Percentiles rank a stretch among this genome's conserved stretches.
These are phyloP conservation scores for Sceliomorpha sp. DNA, from an alignment of 2,888 invertebrate species.

Conservation along the genomic window DNA sequence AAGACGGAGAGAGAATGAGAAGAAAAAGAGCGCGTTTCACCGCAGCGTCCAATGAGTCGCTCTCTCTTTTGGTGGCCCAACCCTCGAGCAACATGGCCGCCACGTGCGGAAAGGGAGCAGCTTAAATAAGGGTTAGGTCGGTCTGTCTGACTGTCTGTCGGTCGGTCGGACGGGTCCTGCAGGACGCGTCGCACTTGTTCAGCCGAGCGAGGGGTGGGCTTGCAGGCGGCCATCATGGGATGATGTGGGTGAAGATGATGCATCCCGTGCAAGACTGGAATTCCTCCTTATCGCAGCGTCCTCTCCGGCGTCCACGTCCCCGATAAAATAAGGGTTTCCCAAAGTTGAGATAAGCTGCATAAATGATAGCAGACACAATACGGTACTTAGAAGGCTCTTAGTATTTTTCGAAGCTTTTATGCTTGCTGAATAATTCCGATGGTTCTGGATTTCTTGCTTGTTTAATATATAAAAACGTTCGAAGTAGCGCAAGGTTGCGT, in stretches of 20 bases:
- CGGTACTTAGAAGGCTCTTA: constrained; percentile 30
- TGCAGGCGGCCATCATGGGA: constrained; percentile 76
- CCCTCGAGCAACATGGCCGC: constrained; percentile 79
- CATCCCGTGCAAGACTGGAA: constrained; percentile 48
- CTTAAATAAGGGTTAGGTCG: constrained; percentile 61
- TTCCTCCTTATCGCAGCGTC: constrained; percentile 49
- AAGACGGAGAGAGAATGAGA: constrained; percentile 38
- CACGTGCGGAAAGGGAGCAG: constrained; percentile 61
- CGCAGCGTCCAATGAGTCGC: constrained; percentile 74
- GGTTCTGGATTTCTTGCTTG: too few relatives aligned
- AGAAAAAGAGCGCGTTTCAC: constrained; percentile 50
- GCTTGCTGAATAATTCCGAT: too few relatives aligned
- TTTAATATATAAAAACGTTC: too few relatives aligned
- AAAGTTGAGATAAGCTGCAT: constrained; percentile 46
- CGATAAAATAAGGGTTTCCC: constrained; percentile 48
- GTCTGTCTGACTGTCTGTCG: too few relatives aligned
- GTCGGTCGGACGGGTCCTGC: constrained; percentile 65
- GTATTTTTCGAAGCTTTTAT: too few relatives aligned
- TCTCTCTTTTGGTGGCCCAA: constrained; percentile 76
- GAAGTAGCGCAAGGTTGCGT: too few relatives aligned
- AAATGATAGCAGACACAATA: constrained; percentile 50
- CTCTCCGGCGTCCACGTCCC: constrained; percentile 35
- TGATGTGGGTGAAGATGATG: constrained; percentile 68
- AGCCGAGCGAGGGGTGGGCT: constrained; percentile 62
- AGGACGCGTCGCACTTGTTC: constrained; percentile 62